These are phyloP conservation scores for Nylanderia fulva DNA, from an alignment of 1,140 invertebrate genomes.

Conservation along the genomic window DNA sequence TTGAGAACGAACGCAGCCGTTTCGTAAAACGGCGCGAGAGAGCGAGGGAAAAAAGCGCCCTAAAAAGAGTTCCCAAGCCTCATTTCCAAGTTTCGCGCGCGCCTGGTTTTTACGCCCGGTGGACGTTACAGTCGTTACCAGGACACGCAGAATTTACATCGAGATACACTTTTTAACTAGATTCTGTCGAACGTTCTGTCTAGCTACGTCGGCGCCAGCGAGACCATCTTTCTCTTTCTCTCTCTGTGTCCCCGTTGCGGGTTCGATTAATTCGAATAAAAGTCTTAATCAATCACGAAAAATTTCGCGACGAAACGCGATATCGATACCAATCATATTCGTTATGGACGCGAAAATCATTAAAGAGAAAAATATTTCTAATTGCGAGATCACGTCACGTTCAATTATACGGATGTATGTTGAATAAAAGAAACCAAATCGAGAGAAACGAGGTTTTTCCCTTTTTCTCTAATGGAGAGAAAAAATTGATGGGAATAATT, in stretches of 20 bases:
- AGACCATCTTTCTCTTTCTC: background rate
- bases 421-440: background rate
- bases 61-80: constrained; percentile 34
- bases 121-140: constrained; percentile 37
- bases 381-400: background rate
- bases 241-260: background rate
- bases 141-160: constrained; percentile 41
- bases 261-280: constrained; percentile 31
- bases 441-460: background rate
- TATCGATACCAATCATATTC: background rate
- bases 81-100: constrained; percentile 40
- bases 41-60: constrained; percentile 17
- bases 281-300: background rate
- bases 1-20: constrained; percentile 18
- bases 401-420: background rate
- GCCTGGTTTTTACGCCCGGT: constrained; percentile 34
- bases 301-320: background rate
- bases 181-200: background rate
- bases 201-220: background rate
- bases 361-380: background rate
- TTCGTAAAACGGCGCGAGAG: constrained; percentile 42
- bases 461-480: background rate
- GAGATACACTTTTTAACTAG: constrained; percentile 49
- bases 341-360: background rate
- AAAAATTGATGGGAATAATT: background rate